phyloP scores from a whole-genome alignment of 1,140 invertebrate genomes.

The Colletes latitarsis region DNA sequence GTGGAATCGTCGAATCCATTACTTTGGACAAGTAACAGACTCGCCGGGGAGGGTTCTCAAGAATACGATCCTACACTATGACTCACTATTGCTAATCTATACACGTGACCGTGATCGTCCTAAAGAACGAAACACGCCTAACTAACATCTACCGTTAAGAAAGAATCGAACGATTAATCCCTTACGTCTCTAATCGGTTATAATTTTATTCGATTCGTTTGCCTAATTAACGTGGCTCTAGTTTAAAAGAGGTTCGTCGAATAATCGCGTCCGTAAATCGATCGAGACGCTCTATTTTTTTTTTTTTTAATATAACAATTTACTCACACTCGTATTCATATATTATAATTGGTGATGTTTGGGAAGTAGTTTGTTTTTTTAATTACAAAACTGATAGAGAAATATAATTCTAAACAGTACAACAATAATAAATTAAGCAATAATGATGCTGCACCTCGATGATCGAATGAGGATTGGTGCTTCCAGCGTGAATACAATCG shows the following conservation, averaged over 20 bases:
- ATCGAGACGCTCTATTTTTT: no score
- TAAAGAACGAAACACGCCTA: conserved; percentile 59
- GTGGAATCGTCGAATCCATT: not conserved
- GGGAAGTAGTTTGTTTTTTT: no score
- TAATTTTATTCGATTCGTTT: not conserved
- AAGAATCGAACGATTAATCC: conserved; percentile 50
- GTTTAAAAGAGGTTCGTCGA: conserved; percentile 20
- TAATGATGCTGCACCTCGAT: no score
- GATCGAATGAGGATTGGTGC: no score
- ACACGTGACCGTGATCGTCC: conserved; percentile 70
- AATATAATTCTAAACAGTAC: no score
- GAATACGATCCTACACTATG: conserved; percentile 64
- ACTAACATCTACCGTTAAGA: conserved; percentile 67
- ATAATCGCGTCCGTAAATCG: not conserved
- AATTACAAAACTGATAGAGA: no score
- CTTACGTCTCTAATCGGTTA: conserved; percentile 19
- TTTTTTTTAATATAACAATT: no score
- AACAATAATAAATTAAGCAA: no score
- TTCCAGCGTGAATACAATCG: no score
- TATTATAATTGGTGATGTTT: no score
- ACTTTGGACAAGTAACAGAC: not conserved
- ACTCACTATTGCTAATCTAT: conserved; percentile 78
- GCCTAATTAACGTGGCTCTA: not conserved
- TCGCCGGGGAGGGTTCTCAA: not conserved
- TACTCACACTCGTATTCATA: no score